Conservation (phyloP, 2,113 vertebrate species). For the Crypturellus undulatus region DNA sequence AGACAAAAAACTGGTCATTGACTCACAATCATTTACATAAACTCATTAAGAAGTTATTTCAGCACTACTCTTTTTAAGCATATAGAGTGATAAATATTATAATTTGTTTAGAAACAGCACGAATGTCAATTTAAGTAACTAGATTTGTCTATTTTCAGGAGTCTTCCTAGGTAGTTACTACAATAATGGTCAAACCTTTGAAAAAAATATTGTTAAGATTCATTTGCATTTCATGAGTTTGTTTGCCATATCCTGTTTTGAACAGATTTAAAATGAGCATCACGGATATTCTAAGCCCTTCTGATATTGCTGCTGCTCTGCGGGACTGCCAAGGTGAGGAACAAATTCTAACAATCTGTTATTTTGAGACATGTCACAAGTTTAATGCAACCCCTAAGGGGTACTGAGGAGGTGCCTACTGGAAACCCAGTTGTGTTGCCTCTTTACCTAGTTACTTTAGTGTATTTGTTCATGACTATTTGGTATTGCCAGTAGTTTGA, state of each 20-base stretch:
- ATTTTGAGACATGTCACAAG: neutral
- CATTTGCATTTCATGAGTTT: neutral
- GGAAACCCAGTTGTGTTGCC: neutral
- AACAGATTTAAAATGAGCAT: conserved; percentile 91
- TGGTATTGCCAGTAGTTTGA: neutral
- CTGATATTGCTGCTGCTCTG: conserved; percentile 91
- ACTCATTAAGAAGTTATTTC: neutral
- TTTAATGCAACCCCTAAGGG: neutral
- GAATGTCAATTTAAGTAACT: neutral
- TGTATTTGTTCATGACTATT: neutral
- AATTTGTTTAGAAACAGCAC: neutral
- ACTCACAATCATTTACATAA: neutral
- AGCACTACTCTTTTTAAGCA: neutral
- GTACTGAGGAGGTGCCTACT: neutral
- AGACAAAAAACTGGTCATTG: neutral
- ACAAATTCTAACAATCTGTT: neutral
- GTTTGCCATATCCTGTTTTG: neutral
- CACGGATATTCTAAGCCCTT: conserved; percentile 89
- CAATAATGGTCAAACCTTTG: neutral
- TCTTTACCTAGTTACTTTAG: neutral
- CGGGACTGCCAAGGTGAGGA: conserved; percentile 94
- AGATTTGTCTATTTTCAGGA: neutral
- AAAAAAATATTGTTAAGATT: fast-evolving
- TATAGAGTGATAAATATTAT: neutral
- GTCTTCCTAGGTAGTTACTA: neutral